These are phyloP conservation scores for Hylaea fasciaria DNA, from an alignment of 2,888 invertebrate species.

Conservation along the genomic window DNA sequence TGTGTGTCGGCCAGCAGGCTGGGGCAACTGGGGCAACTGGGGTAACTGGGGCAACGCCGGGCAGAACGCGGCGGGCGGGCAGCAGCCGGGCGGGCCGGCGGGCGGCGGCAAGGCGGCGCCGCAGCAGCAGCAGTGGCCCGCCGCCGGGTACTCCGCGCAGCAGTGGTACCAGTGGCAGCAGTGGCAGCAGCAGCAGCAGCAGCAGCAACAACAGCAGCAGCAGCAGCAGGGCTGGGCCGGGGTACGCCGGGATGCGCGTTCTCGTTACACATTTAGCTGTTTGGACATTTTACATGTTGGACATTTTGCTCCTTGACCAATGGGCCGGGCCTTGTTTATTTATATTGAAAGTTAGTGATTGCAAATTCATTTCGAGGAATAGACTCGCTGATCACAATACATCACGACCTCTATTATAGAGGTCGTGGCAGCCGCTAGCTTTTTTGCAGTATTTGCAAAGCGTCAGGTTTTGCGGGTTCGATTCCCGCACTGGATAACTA, in stretches of 20 bases:
- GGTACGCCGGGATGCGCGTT: no score
- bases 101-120: conserved; percentile 29
- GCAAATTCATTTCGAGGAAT: no score
- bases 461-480: no score
- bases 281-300: no score
- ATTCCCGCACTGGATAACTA: no score
- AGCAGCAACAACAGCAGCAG: conserved; percentile 82
- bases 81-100: conserved; percentile 28
- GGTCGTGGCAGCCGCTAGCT: no score
- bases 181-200: conserved; percentile 80
- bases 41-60: conserved; percentile 66
- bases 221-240: conserved; percentile 74
- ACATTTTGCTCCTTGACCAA: no score
- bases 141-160: conserved; percentile 72
- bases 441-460: no score
- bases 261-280: conserved; percentile 2
- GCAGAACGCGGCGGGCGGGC: conserved; percentile 8
- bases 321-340: no score
- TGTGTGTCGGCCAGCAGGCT: conserved; percentile 53
- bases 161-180: conserved; percentile 83
- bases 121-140: conserved; percentile 61
- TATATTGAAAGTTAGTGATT: no score
- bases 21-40: conserved; percentile 65
- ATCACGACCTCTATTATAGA: no score
- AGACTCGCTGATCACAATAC: no score